These are phyloP conservation scores for Bungarus multicinctus DNA, from an alignment of 2,113 vertebrate genomes.

Conservation along the genomic window DNA sequence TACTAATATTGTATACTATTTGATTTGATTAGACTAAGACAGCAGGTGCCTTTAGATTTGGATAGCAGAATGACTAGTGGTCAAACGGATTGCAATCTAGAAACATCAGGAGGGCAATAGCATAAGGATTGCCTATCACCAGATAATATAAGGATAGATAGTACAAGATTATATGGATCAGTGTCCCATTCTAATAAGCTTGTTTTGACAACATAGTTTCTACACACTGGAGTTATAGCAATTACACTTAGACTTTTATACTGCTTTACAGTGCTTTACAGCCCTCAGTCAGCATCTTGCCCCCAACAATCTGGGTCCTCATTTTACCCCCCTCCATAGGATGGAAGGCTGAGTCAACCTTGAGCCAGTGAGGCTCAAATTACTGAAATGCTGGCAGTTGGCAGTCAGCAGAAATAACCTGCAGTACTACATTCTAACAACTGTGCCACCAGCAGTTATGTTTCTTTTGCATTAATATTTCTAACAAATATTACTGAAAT, in stretches of 20 bases:
- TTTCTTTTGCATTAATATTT: not conserved
- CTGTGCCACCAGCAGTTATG: not conserved
- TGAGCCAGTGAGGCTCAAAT: too few species aligned
- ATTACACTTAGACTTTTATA: too few species aligned
- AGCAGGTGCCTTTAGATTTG: not conserved
- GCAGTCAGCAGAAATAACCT: too few species aligned
- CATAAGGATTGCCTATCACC: not conserved
- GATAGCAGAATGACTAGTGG: not conserved
- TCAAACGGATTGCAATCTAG: not conserved
- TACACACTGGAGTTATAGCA: not conserved
- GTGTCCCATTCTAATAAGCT: not conserved
- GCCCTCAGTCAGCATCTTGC: too few species aligned
- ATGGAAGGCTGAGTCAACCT: too few species aligned
- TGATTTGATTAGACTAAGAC: not conserved
- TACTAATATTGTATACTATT: not conserved
- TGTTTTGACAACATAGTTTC: not conserved
- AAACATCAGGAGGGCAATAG: not conserved
- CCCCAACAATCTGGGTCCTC: too few species aligned
- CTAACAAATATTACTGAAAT: not conserved
- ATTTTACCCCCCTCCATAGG: too few species aligned
- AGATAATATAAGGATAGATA: not conserved
- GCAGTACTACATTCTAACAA: too few species aligned
- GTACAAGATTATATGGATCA: not conserved
- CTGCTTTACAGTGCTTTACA: too few species aligned
- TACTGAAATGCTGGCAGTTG: too few species aligned